phyloP scores from a whole-genome alignment of 2,797 vertebrate species.

The Anniella stebbinsi region DNA sequence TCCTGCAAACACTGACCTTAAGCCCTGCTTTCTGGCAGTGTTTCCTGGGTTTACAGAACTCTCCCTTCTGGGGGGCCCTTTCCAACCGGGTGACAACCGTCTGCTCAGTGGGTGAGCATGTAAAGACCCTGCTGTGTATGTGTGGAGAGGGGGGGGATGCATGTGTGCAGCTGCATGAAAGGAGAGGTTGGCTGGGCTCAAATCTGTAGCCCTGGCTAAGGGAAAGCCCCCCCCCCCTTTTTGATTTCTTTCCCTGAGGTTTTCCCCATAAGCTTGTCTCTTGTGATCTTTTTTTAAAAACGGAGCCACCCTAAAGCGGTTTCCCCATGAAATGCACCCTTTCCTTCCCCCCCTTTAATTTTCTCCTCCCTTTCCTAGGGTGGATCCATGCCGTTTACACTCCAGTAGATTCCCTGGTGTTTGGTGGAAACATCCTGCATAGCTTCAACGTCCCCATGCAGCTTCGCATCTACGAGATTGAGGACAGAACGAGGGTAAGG shows the following conservation, averaged over 20 bases:
- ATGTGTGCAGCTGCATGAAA: not conserved
- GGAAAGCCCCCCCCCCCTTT: too few relatives aligned
- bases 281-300: not conserved
- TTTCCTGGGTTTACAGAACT: not conserved
- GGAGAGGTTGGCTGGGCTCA: not conserved
- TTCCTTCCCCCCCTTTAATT: slow-evolving; percentile 54
- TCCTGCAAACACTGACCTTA: not conserved
- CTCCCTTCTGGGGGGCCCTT: not conserved
- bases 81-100: not conserved
- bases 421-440: slow-evolving; percentile 98
- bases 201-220: not conserved
- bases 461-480: slow-evolving; percentile 95
- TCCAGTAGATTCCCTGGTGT: slow-evolving; percentile 95
- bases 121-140: too few relatives aligned
- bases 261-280: too few relatives aligned
- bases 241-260: not conserved
- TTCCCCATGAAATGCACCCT: slow-evolving; percentile 57
- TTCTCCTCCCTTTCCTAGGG: slow-evolving; percentile 81
- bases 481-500: slow-evolving; percentile 96
- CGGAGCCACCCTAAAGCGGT: not conserved
- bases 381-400: slow-evolving; percentile 99
- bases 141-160: not conserved
- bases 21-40: not conserved
- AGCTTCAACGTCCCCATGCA: slow-evolving; percentile 99
- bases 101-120: not conserved